phyloP scores from a whole-genome alignment of 2,113 vertebrate genomes.

The Edolisoma coerulescens region DNA sequence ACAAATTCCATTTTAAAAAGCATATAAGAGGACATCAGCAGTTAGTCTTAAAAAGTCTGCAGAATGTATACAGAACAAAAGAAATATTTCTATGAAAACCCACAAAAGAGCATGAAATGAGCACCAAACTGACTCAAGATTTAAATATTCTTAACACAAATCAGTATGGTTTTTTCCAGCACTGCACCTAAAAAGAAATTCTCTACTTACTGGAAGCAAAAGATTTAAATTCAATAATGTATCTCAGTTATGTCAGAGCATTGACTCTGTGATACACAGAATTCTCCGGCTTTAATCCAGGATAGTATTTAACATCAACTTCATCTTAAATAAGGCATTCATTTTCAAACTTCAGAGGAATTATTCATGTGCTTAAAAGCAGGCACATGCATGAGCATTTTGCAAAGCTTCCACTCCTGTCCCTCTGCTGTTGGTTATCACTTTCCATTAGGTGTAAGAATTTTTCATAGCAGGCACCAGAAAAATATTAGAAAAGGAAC shows the following conservation, averaged over 20 bases:
- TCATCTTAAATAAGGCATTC: neutral
- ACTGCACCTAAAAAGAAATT: neutral
- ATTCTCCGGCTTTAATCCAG: neutral
- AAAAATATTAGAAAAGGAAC: neutral
- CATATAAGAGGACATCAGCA: neutral
- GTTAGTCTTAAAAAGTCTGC: neutral
- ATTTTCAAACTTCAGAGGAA: neutral
- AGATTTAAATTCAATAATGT: neutral
- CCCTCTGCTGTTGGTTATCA: neutral
- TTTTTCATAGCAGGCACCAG: neutral
- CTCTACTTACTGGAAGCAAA: neutral
- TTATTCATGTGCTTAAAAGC: neutral
- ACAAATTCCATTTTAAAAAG: neutral
- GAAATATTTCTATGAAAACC: neutral
- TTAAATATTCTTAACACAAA: neutral
- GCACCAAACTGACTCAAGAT: neutral
- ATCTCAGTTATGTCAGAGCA: neutral
- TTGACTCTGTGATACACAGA: neutral
- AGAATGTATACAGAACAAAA: neutral
- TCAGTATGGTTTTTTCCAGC: neutral
- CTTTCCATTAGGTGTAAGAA: neutral
- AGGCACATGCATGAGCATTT: fast-evolving
- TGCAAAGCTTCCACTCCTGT: neutral
- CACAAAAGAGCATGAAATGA: neutral
- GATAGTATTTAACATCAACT: neutral